Evolutionary conservation across 1,140 invertebrate species (phyloP), one percentile per base, ranked within the genome.

Genomic region (Cotesia vestalis): DNA sequence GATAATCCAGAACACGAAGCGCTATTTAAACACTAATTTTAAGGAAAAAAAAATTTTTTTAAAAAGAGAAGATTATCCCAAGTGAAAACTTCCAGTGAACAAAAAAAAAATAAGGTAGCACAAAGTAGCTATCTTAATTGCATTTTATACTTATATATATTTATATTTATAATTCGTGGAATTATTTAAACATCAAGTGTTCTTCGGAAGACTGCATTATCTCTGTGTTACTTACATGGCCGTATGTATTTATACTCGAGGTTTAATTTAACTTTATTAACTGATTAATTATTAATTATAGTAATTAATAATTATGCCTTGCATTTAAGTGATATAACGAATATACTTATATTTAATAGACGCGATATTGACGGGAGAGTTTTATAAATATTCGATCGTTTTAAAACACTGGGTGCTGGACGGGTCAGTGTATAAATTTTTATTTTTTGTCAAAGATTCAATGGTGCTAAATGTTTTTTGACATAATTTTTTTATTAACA

Each of bases 1-100:
- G 92, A 94, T 71, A 87, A 85, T 78, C 85, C 85, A 0, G 86
- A 87, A 76, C 85, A 81, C 60, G 85, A 87, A 72, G 85, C 85
- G 52, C 78, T 87, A 69, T 85, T 85, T 51, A 87, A 86, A 64
- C 81, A 83, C 55, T 85, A 69, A 79, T 73, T 64, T 17, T 9
- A 40, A 59, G 57, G 8, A n/a, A 46, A 27, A 60, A 59, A 4
- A 55, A 55, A 35, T 12, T 34, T 20, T 52, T 27, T 11, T 51
- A 17, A 27, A 35, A 40, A 38, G 6, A 35, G 61, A 36, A 60
- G 46, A 60, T 64, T 64, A 14, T 62, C n/a, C n/a, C 35, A 14
- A 8, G 64, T 17, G 14, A 52, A 17, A 46, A 66, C n/a, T 52
- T 51, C 35, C 9, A 63, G 61, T 35, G 17, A 36, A 35, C 61